Percentiles rank a stretch among this genome's conserved stretches.
These are phyloP conservation scores for Cnemophilus loriae DNA, from an alignment of 2,113 vertebrate species.

Conservation along the genomic window DNA sequence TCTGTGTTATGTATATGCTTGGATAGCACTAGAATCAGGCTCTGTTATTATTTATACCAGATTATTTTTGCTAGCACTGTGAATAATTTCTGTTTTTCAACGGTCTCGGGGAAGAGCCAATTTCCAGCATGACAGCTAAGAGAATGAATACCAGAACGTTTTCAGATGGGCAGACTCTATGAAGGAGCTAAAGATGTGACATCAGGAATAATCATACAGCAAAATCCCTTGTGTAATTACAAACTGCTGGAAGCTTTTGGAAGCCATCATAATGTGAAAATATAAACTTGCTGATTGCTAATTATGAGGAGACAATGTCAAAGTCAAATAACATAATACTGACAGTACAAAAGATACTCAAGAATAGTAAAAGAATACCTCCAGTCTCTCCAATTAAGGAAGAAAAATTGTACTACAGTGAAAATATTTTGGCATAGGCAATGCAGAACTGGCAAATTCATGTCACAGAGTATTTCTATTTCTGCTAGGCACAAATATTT, in stretches of 20 bases:
- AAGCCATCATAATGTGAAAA: constrained; percentile 17
- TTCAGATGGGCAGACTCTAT: background rate
- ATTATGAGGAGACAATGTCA: constrained; percentile 15
- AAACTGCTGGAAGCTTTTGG: constrained; percentile 10
- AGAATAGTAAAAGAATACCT: background rate
- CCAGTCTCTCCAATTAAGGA: background rate
- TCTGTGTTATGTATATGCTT: background rate
- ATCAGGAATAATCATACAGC: background rate
- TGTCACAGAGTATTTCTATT: background rate
- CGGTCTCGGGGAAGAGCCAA: background rate
- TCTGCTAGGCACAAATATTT: background rate
- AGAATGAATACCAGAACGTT: background rate
- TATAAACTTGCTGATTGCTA: constrained; percentile 25
- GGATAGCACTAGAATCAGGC: background rate
- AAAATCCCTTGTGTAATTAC: background rate
- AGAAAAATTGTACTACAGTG: background rate
- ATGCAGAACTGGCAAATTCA: background rate
- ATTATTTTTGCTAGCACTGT: background rate
- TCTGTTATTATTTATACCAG: background rate
- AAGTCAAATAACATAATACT: background rate
- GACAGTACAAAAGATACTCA: background rate
- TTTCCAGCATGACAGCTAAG: background rate
- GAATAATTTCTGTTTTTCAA: background rate
- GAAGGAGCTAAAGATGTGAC: background rate
- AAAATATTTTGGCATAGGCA: constrained; percentile 5